Percentiles rank a stretch among this genome's conserved stretches.
These are phyloP conservation scores for Agriotes lineatus DNA, from an alignment of 2,888 invertebrate genomes.

Conservation along the genomic window DNA sequence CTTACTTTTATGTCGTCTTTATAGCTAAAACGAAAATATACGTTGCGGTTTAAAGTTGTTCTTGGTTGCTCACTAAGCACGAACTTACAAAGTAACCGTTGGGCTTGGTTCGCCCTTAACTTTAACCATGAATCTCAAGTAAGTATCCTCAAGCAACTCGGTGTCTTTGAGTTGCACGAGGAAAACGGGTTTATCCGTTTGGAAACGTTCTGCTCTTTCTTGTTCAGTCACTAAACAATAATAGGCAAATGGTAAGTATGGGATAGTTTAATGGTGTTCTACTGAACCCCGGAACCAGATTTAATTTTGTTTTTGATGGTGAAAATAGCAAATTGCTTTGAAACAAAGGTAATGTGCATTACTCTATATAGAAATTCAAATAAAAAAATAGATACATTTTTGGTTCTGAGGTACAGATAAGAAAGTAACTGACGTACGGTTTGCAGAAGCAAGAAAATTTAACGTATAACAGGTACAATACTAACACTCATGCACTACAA, in stretches of 20 bases:
- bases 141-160: conserved; percentile 87
- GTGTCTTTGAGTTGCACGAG: conserved; percentile 88
- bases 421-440: background rate
- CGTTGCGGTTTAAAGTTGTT: background rate
- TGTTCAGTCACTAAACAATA: conserved; percentile 74
- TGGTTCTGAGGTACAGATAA: background rate
- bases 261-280: no score
- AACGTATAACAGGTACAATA: conserved; percentile 46
- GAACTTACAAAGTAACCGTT: conserved; percentile 88
- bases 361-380: no score
- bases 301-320: no score
- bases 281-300: no score
- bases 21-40: conserved; percentile 70
- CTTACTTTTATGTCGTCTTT: conserved; percentile 84
- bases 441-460: conserved; percentile 5
- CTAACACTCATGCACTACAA: conserved; percentile 88
- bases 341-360: no score
- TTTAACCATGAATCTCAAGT: conserved; percentile 89
- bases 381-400: no score
- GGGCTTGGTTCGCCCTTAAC: conserved; percentile 92
- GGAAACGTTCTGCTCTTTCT: conserved; percentile 77
- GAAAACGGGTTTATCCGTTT: conserved; percentile 85
- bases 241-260: background rate
- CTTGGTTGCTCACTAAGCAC: no score
- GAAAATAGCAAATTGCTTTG: no score